Evolutionary conservation across 2,113 vertebrate species (phyloP).

Genomic region (Clarias gariepinus): DNA sequence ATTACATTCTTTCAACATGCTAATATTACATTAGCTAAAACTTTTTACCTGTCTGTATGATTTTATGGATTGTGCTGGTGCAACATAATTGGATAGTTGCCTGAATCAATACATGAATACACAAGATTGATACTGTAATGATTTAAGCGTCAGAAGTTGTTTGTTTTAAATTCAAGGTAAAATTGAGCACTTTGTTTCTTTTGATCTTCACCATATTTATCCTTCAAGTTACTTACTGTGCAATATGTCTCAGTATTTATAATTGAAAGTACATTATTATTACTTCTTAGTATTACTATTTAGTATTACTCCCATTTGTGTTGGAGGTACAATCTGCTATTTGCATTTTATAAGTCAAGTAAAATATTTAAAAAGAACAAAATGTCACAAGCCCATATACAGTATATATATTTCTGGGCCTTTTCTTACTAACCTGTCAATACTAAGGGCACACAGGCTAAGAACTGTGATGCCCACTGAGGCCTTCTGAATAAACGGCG

Average conservation of each 20-base stretch:
- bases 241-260: background rate
- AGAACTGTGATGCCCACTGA: constrained; percentile 89
- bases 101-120: background rate
- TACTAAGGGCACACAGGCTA: constrained; percentile 88
- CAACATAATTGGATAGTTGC: background rate
- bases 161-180: background rate
- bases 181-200: background rate
- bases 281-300: too few species aligned
- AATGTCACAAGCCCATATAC: background rate
- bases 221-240: background rate
- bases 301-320: background rate
- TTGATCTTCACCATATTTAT: background rate
- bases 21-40: background rate
- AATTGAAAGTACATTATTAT: background rate
- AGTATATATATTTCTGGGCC: background rate
- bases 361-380: background rate
- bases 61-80: background rate
- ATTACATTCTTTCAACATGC: background rate
- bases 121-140: background rate
- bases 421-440: constrained; percentile 80
- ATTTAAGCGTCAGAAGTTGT: background rate
- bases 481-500: constrained; percentile 88
- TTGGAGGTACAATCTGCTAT: background rate
- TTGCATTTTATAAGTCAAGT: background rate
- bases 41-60: background rate